Evolutionary conservation across 2,888 invertebrate species (phyloP), one percentile per base, ranked within the genome.

Genomic region (Spisula solida): DNA sequence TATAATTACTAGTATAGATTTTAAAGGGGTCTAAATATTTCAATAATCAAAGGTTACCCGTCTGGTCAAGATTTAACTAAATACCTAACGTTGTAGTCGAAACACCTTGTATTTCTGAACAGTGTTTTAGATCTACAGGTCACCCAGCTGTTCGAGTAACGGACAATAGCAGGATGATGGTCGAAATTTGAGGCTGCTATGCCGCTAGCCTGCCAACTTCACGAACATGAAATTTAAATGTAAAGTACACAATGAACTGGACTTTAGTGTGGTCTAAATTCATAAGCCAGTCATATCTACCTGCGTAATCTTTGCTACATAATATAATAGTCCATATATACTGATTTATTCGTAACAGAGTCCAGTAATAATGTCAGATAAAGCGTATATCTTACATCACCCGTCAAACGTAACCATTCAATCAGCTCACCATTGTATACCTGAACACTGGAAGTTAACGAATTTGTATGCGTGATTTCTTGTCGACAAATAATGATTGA

Each of bases 401-500:
- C 18, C 25, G 29, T 29, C 31, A 75, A 34, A 75, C 31, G 31
- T 16, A 75, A 34, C 16, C 34, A 75, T 75, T 75, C 10, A 75
- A 18, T 75, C 31, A 75, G 34, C 6, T 34, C 2, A 75, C 83
- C 75, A 51, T 83, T 83, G 83, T 83, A n/a, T 75, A 47, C 75
- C 31, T 5, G 41, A 25, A 83, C 51, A 70, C 75, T 18, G 16
- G 34, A 75, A 31, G 51, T 48, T 75, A 75, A 83, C 48, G 51
- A 16, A 34, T 29, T 29, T 75, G 48, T 41, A 75, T 75, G 83
- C 83, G 29, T 75, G 83, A 41, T 14, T 82, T 82, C 29, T 34
- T 34, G 14, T n/a, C 56, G 31, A 56, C 25, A 41, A 82, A 41
- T 60, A n/a, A 66, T 82, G 82, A 83, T 83, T 83, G 83, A 83